Conservation (phyloP, 2,888 invertebrate species). For the Vandiemenella viatica region DNA sequence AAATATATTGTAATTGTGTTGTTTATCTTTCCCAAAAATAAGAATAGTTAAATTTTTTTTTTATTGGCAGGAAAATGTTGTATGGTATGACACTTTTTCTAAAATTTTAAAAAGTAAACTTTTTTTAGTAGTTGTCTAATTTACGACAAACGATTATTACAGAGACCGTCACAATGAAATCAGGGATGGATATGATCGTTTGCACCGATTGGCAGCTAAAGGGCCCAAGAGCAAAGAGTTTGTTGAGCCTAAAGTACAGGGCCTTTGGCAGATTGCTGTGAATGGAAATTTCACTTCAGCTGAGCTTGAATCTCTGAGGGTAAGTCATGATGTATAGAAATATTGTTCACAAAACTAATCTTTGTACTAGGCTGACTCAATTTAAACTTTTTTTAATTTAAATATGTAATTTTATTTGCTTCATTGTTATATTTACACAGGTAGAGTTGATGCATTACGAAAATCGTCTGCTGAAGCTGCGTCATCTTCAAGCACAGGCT, state of each 20-base stretch:
- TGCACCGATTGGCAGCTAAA: conserved; percentile 56
- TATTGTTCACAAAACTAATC: background rate
- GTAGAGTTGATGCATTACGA: conserved; percentile 79
- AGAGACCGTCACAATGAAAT: conserved; percentile 60
- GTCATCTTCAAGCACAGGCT: conserved; percentile 68
- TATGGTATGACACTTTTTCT: too few species aligned
- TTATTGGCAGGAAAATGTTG: background rate
- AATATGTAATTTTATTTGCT: too few species aligned
- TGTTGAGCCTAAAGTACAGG: conserved; percentile 79
- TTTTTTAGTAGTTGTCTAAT: too few species aligned
- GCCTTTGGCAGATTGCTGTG: conserved; percentile 70
- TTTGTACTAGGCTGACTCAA: too few species aligned
- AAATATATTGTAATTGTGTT: too few species aligned
- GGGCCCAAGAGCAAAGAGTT: conserved; percentile 75
- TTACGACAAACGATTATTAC: too few species aligned
- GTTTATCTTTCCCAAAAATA: too few species aligned
- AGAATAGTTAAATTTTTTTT: too few species aligned
- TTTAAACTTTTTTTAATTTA: too few species aligned
- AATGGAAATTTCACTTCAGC: conserved; percentile 64
- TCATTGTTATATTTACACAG: too few species aligned
- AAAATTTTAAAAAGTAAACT: too few species aligned
- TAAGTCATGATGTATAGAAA: conserved; percentile 23
- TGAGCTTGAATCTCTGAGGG: conserved; percentile 71
- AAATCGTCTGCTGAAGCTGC: conserved; percentile 64
- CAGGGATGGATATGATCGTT: conserved; percentile 60